phyloP scores from a whole-genome alignment of 2,113 vertebrate genomes.

The Platycercus adscitus region DNA sequence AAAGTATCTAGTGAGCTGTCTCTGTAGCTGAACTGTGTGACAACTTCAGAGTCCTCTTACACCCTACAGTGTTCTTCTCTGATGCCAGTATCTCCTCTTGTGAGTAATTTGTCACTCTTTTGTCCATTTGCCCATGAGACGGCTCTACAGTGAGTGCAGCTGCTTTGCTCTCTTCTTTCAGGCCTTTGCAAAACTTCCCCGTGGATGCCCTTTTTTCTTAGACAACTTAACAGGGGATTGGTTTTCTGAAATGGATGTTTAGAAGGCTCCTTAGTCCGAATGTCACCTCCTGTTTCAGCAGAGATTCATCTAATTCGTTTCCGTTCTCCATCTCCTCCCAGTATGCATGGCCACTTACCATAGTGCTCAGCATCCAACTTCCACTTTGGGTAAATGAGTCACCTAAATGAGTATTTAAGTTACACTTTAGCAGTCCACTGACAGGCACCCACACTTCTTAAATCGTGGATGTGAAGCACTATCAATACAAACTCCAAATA shows the following conservation, averaged over 20 bases:
- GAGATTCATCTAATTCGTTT: slow-evolving; percentile 42
- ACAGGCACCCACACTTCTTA: not conserved
- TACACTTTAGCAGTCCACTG: not conserved
- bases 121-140: not conserved
- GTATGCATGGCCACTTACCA: not conserved
- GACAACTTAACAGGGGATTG: not conserved
- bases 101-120: not conserved
- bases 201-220: not conserved
- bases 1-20: not conserved
- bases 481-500: not conserved
- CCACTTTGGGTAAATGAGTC: slow-evolving; percentile 15
- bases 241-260: not conserved
- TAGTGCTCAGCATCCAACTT: slow-evolving; percentile 44
- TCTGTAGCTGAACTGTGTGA: not conserved
- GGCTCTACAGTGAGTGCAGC: not conserved
- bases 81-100: not conserved
- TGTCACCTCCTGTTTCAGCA: slow-evolving; percentile 23
- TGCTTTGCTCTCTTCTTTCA: not conserved
- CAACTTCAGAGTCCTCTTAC: not conserved
- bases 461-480: not conserved
- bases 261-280: not conserved
- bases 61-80: not conserved
- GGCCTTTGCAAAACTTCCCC: not conserved
- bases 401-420: not conserved
- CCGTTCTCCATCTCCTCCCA: not conserved